A percentile compares a stretch with the other conserved stretches of the same genome.
Evolutionary conservation across 2,113 vertebrate species (phyloP).

Genomic region (Urocitellus parryii): DNA sequence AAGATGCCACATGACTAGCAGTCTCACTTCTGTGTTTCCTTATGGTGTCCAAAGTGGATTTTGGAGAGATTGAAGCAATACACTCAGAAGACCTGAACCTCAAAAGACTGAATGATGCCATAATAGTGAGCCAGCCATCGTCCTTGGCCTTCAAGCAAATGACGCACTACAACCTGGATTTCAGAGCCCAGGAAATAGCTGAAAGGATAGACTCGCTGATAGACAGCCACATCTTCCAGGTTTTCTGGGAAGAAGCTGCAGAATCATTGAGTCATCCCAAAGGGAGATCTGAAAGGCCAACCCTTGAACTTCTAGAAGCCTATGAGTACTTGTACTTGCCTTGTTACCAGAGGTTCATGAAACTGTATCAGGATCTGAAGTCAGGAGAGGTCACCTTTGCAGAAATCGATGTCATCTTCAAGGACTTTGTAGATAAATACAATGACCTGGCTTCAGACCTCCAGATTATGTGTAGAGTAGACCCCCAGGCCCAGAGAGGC

Average conservation of each 20-base stretch:
- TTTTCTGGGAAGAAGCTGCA: slow-evolving; percentile 89
- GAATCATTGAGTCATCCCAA: rapidly evolving
- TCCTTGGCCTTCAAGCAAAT: rapidly evolving
- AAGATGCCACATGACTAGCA: not conserved
- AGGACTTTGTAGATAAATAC: slow-evolving; percentile 87
- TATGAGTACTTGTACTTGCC: slow-evolving; percentile 80
- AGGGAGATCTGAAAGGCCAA: rapidly evolving
- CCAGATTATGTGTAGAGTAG: slow-evolving; percentile 74
- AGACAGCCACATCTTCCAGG: slow-evolving; percentile 90
- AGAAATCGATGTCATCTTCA: slow-evolving; percentile 88
- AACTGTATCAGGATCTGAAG: slow-evolving; percentile 86
- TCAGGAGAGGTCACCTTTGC: slow-evolving; percentile 88
- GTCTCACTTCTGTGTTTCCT: not conserved
- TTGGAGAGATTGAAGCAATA: slow-evolving; percentile 80
- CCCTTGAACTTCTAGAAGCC: slow-evolving; percentile 68
- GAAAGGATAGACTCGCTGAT: slow-evolving; percentile 78
- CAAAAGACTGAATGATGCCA: slow-evolving; percentile 78
- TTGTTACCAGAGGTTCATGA: slow-evolving; percentile 82
- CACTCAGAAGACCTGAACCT: slow-evolving; percentile 82
- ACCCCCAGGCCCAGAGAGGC: not conserved
- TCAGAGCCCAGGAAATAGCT: slow-evolving; percentile 84
- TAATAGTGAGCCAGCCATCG: slow-evolving; percentile 78
- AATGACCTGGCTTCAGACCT: slow-evolving; percentile 86
- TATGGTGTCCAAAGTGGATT: slow-evolving; percentile 86
- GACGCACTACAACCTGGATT: slow-evolving; percentile 87